These are phyloP conservation scores for Coptodon rendalli DNA, from an alignment of 2,113 vertebrate species.

Conservation along the genomic window DNA sequence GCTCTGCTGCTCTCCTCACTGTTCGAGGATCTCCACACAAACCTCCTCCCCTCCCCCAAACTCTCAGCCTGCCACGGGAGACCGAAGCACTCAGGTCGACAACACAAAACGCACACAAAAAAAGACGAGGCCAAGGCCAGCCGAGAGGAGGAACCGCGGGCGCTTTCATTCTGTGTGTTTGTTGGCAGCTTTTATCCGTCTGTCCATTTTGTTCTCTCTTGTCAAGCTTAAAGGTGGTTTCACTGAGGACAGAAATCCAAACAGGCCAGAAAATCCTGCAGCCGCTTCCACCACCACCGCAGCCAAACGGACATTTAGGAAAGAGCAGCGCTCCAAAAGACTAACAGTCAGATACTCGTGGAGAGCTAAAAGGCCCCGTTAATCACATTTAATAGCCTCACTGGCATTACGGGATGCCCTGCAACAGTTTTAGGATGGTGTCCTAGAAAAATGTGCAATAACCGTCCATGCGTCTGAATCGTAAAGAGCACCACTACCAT, in stretches of 20 bases:
- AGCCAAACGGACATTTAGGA: background rate
- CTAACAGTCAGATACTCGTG: background rate
- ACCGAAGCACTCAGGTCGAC: background rate
- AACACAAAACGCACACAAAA: background rate
- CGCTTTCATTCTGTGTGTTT: background rate
- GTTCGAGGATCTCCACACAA: background rate
- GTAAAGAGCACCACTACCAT: background rate
- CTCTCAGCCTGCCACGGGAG: background rate
- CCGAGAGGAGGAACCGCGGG: background rate
- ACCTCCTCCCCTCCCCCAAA: background rate
- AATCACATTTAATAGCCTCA: background rate
- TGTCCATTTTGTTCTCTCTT: background rate
- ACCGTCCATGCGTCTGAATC: background rate
- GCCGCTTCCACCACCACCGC: background rate
- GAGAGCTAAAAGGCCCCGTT: background rate
- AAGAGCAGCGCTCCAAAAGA: background rate
- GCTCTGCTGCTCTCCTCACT: background rate
- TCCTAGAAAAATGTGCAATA: background rate
- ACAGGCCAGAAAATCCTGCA: background rate
- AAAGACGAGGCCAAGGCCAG: background rate
- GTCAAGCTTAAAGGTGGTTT: background rate
- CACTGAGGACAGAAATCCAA: background rate
- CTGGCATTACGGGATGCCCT: background rate
- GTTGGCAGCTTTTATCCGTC: background rate
- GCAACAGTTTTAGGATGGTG: background rate